Evolutionary conservation across 2,888 invertebrate genomes (phyloP).

Genomic region (Sinohyriopsis cumingii): DNA sequence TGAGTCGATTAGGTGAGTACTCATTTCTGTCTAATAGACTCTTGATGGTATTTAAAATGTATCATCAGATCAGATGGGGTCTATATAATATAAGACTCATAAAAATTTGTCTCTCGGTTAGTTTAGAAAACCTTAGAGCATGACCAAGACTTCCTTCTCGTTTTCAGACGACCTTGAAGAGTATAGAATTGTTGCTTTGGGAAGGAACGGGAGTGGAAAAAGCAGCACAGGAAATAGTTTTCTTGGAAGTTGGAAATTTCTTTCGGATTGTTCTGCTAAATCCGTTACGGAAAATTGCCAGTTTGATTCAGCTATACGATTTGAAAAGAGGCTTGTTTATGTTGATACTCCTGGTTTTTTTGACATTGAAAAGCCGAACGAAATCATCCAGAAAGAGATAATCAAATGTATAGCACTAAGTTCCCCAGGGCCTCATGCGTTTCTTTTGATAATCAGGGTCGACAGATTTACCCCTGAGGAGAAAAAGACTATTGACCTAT

Average conservation of each 20-base stretch:
- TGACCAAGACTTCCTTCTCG: no score
- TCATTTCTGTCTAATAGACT: no score
- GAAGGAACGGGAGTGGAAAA: constrained; percentile 22
- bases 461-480: constrained; percentile 20
- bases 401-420: constrained; percentile 9
- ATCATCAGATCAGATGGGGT: no score
- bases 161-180: no score
- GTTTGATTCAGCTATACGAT: constrained; percentile 8
- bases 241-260: constrained; percentile 12
- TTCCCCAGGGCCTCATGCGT: constrained; percentile 17
- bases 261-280: background rate
- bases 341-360: constrained; percentile 24
- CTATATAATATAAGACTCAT: no score
- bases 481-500: constrained; percentile 13
- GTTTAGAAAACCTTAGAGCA: no score
- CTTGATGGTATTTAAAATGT: no score
- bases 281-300: constrained; percentile 10
- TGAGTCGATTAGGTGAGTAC: no score
- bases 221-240: constrained; percentile 17
- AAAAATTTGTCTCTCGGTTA: no score
- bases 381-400: constrained; percentile 10
- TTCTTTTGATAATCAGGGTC: constrained; percentile 11
- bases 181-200: constrained; percentile 13
- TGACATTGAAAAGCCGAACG: constrained; percentile 13
- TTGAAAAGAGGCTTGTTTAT: constrained; percentile 9